phyloP scores from a whole-genome alignment of 1,140 invertebrate genomes.

The Andricus grossulariae region DNA sequence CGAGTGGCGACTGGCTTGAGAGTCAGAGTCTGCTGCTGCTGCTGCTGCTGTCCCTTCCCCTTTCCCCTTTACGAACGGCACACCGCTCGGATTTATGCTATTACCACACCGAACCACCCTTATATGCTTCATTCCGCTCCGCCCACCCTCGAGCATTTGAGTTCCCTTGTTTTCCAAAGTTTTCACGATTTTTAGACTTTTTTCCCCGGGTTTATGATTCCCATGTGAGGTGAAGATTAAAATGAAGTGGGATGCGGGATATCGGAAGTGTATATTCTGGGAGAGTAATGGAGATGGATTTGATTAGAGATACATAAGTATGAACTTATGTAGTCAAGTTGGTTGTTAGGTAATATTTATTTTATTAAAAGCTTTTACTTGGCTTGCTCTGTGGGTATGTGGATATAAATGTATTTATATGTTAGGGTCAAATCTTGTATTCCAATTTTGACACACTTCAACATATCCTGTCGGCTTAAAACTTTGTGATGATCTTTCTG shows the following conservation, averaged over 20 bases:
- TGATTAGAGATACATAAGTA: neutral
- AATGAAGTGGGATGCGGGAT: too few species aligned
- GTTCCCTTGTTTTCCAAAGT: slow-evolving; percentile 44
- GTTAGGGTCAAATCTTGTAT: too few species aligned
- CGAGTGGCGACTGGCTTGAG: slow-evolving; percentile 73
- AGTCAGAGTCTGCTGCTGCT: slow-evolving; percentile 51
- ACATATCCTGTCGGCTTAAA: too few species aligned
- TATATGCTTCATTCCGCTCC: slow-evolving; percentile 43
- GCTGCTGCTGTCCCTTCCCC: slow-evolving; percentile 46
- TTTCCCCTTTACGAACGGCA: slow-evolving; percentile 63
- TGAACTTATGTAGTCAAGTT: neutral
- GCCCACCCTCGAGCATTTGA: slow-evolving; percentile 42
- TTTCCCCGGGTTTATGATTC: neutral
- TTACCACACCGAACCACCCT: slow-evolving; percentile 72
- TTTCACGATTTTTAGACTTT: neutral
- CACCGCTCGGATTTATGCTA: slow-evolving; percentile 72
- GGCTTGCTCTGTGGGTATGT: too few species aligned
- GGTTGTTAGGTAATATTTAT: too few species aligned
- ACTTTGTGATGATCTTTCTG: too few species aligned
- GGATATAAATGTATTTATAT: too few species aligned
- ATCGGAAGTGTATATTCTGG: neutral
- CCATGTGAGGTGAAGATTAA: slow-evolving; percentile 5
- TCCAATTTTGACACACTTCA: too few species aligned
- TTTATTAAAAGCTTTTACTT: too few species aligned
- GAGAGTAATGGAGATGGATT: slow-evolving; percentile 10